phyloP scores from a whole-genome alignment of 53 echinoderm and acorn worm species.

The Henricia sp. region DNA sequence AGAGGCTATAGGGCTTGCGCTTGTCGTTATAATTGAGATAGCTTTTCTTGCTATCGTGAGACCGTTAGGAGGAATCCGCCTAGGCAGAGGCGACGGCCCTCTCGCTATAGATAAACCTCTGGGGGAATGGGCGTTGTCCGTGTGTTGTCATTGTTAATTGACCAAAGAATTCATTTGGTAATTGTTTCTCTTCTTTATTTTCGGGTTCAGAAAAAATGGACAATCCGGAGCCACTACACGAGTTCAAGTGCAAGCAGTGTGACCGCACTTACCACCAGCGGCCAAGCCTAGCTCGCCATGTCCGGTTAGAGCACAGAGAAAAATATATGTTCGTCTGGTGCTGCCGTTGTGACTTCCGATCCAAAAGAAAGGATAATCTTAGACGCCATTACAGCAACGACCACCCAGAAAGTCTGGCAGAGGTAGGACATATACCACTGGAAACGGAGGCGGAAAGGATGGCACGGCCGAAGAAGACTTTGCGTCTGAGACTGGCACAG shows the following conservation, averaged over 20 bases:
- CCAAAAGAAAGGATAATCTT: conserved; percentile 5
- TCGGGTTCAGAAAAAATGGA: background rate
- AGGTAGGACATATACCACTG: background rate
- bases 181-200: background rate
- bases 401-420: background rate
- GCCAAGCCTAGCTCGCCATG: background rate
- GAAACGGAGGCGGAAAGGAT: background rate
- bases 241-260: conserved; percentile 14
- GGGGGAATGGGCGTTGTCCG: background rate
- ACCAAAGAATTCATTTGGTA: background rate
- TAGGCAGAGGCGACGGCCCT: too few species aligned
- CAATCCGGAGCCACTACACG: background rate
- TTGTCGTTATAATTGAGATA: too few species aligned
- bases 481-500: background rate
- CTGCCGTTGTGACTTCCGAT: background rate
- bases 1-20: too few species aligned
- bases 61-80: too few species aligned
- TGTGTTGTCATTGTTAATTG: background rate
- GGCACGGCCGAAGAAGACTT: background rate
- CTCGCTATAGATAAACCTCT: conserved; percentile 1
- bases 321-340: background rate
- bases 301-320: background rate
- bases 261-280: background rate
- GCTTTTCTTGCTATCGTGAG: too few species aligned
- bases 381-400: background rate